Base-by-base conservation (phyloP, 1,140 invertebrate genomes). In the Bombus haemorrhoidalis region DNA sequence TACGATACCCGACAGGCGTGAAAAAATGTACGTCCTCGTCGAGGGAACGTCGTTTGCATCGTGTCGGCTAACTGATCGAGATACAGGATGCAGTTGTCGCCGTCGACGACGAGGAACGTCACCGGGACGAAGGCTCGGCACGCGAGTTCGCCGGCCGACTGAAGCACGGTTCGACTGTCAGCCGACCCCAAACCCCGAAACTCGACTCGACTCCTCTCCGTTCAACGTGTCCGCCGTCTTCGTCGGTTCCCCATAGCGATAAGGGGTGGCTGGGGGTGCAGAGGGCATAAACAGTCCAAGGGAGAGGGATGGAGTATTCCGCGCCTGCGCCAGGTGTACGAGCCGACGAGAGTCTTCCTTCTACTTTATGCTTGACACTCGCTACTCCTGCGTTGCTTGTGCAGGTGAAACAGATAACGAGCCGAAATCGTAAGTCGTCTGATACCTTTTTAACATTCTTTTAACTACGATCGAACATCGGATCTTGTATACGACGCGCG, bases 111-210 rank as follows among this genome's bases (percentile, higher is more conserved):
- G 59, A 86, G 81, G 39, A 81, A 76, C 87, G 77, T 82, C 73
- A 89, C 88, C 82, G 75, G 75, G 87, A 91, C 89, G 93, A 93
- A 92, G 92, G 90, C 93, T 93, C 94, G 93, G 93, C 94, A 94
- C 94, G 94, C 94, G 93, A 94, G 93, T 94, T 94, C 92, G 94
- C 94, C 94, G 94, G 94, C 94, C 94, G 93, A 95, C 95, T 95
- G 93, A 94, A 91, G 84, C 89, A 92, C 92, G 83, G 89, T 89
- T 90, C 90, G 87, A 82, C 82, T 90, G 88, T 86, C 87, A 84
- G 85, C 83, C 91, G 86, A 87, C 90, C 88, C 86, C 85, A 83
- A 86, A 87, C 89, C 91, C 90, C 88, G 85, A 93, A 92, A 91
- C 92, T 90, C 89, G 87, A 85, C 92, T 90, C 88, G 86, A 88